Base-by-base conservation (phyloP, 2,888 invertebrate genomes). In the Brenthis ino region DNA sequence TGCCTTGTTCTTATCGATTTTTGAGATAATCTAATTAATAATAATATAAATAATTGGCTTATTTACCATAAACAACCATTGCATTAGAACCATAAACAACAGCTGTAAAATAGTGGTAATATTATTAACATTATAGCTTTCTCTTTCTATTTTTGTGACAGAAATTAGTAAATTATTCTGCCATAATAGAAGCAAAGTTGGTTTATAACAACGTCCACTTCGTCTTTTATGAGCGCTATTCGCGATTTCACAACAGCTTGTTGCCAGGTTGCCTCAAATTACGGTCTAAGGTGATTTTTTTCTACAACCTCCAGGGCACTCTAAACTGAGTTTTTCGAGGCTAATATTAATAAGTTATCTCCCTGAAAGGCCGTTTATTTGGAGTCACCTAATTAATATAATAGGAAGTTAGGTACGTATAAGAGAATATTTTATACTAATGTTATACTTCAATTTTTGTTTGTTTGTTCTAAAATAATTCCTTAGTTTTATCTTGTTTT, bases 281-380 rank as follows among this genome's bases (percentile, higher is more conserved):
- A 63, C 47, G 51, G n/a, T 63, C 61, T 57, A 63, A 50, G 63
- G 61, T 33, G 37, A 79, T 79, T 80, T 81, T 80, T 79, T 77
- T 75, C 76, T 43, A 56, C 53, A 56, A 54, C 28, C 24, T 55
- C n/a, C 43, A 24, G 56, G 55, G 56, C 3, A 24, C 55, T 50
- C 20, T 56, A 37, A 56, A 56, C 50, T 20, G 37, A 56, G 51
- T 56, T 50, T 60, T 63, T 43, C 72, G 70, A 72, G 60, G 69
- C 73, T 68, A 78, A 81, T 81, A 84, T 83, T 82, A 82, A 85
- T 82, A 79, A 78, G 77, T 71, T 78, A 74, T 37, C 16, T 76
- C 77, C 74, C 77, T 74, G 73, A 75, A 75, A 77, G 76, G 75
- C 76, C 76, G 77, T 80, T 80, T 80, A 77, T 80, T 74, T 77